Evolutionary conservation across 2,113 vertebrate genomes (phyloP), one percentile per base, ranked within the genome.

Genomic region (Microcebus ravelobensis): DNA sequence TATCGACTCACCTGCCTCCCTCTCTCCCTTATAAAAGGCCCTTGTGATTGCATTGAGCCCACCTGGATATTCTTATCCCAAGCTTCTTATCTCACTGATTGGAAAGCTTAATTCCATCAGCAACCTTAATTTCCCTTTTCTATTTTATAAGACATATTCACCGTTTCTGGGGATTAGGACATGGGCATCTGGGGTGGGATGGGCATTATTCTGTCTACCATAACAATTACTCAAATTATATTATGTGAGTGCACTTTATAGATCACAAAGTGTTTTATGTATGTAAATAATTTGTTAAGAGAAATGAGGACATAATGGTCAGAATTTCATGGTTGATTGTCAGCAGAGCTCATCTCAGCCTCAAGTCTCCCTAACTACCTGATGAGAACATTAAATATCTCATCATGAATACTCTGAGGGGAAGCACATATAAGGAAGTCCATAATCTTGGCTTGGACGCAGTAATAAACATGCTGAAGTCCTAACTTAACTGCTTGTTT

Each of bases 181-280:
- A 18, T 55, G 52, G 52, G 52, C 2, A 0, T 39, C 14, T 55
- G 42, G 14, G 8, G 8, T 7, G 11, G 2, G 5, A 13, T 13
- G 0, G 1, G 23, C 45, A 83, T 90, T 52, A 57, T 82, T 95
- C 79, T 77, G 23, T 17, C 39, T 86, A 55, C 8, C 21, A 57
- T 87, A 70, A 96, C 17, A 87, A 59, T 25, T 65, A 52, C 6
- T 67, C 45, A 87, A 79, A 55, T n/a, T 79, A 83, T 42, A 52
- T 12, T 12, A 83, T 17, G 4, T 27, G 12, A 74, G 63, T 55
- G 6, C 0, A 42, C 45, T 63, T 36, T 31, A 31, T 55, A 76
- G n/a, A 67, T 79, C 29, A 74, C 14, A 57, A 80, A 83, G 21
- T 67, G 25, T 39, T 85, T 94, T 70, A 82, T 7, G 0, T 29